phyloP scores from a whole-genome alignment of 2,797 vertebrate species.

The Gouania willdenowi region DNA sequence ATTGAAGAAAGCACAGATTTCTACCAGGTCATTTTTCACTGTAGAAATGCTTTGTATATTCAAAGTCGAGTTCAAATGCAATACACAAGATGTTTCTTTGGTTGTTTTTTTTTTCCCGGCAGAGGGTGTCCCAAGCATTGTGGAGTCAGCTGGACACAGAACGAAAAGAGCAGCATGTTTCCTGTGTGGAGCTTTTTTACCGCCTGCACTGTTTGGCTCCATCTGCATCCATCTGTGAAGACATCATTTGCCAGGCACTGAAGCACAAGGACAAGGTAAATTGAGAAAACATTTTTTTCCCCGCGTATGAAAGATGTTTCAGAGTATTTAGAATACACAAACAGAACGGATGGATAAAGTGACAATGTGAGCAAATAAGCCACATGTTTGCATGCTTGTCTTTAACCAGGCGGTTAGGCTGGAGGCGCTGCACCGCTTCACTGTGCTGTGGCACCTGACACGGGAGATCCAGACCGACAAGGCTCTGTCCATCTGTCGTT shows the following conservation, averaged over 20 bases:
- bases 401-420: constrained; percentile 71
- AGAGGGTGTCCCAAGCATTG: constrained; percentile 88
- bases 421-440: constrained; percentile 92
- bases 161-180: constrained; percentile 86
- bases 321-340: constrained; percentile 1
- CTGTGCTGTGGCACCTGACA: constrained; percentile 96
- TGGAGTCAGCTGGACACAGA: constrained; percentile 93
- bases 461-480: constrained; percentile 89
- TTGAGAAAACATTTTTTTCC: background rate
- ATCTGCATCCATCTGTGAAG: constrained; percentile 88
- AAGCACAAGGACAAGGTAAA: constrained; percentile 86
- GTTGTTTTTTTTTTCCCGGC: background rate
- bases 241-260: constrained; percentile 91
- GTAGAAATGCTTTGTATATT: background rate
- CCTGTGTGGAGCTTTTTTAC: constrained; percentile 94
- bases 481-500: constrained; percentile 86
- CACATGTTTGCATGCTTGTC: constrained; percentile 17
- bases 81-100: background rate
- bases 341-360: background rate
- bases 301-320: background rate
- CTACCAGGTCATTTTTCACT: constrained; percentile 80
- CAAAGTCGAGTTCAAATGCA: background rate
- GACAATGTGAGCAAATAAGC: constrained; percentile 4
- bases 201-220: constrained; percentile 94
- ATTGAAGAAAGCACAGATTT: constrained; percentile 89